A percentile compares a stretch with the other conserved stretches of the same genome.
Evolutionary conservation across 2,797 vertebrate species (phyloP).

Genomic region (Eidolon dupreanum): DNA sequence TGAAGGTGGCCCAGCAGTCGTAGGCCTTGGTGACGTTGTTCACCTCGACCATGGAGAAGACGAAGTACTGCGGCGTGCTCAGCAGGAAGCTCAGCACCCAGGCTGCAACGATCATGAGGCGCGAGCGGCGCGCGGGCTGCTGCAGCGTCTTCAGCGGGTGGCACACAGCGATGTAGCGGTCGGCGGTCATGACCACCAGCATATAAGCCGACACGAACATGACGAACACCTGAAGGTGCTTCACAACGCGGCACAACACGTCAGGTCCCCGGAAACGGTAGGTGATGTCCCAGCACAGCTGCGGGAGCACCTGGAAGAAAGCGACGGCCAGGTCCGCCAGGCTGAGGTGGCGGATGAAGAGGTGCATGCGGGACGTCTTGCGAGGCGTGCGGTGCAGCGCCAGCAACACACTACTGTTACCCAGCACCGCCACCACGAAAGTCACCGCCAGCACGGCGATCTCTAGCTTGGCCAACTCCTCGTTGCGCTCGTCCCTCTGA

Average conservation of each 20-base stretch:
- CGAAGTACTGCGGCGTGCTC: constrained; percentile 95
- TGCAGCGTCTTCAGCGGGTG: constrained; percentile 97
- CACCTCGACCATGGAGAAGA: constrained; percentile 96
- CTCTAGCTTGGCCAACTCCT: constrained; percentile 95
- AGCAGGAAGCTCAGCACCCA: constrained; percentile 94
- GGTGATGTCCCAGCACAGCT: constrained; percentile 97
- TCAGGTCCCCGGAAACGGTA: constrained; percentile 96
- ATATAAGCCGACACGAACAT: constrained; percentile 99
- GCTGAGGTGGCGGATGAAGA: constrained; percentile 97
- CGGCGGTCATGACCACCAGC: constrained; percentile 98
- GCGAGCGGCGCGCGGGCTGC: constrained; percentile 93
- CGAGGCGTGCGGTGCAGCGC: constrained; percentile 94
- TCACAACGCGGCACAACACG: constrained; percentile 95
- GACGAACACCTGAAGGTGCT: constrained; percentile 96
- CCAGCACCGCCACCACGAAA: constrained; percentile 94
- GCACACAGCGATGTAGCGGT: constrained; percentile 98
- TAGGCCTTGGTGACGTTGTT: constrained; percentile 90
- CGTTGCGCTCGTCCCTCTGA: constrained; percentile 88
- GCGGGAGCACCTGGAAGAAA: constrained; percentile 97
- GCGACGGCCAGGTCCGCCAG: constrained; percentile 96
- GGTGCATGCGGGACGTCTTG: constrained; percentile 96
- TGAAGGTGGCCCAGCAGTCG: constrained; percentile 97
- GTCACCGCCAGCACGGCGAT: constrained; percentile 94
- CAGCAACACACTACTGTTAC: constrained; percentile 93
- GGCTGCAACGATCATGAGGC: constrained; percentile 93